Evolutionary conservation across 2,888 invertebrate genomes (phyloP), one percentile per base, ranked within the genome.

Genomic region (Drosophila nr. perissopoda): DNA sequence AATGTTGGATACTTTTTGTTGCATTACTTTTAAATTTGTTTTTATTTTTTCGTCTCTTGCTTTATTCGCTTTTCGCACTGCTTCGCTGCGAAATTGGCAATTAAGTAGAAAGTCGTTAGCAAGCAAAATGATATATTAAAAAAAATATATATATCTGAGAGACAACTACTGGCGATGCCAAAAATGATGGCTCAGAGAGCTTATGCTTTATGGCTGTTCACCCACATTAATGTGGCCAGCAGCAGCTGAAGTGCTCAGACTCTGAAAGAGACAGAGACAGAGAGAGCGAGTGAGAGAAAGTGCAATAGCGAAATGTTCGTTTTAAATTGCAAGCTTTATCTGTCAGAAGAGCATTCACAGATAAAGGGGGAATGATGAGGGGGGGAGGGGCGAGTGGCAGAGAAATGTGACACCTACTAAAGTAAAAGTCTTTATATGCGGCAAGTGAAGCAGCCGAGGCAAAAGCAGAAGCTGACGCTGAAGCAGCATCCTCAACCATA

Each of bases 331-430:
- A n/a, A 42, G 69, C 80, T 85, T 85, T 85, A 89, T 89, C 75
- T 80, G 80, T 74, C 74, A 72, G 68, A 59, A 45, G 16, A 45
- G 73, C 65, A 59, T 38, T 21, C 16, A 25, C 27, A 18, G 25
- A 3, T 18, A 5, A 16, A 2, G 2, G 2, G 8, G 11, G 16
- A 21, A 21, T 21, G 4, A 1, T 0, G 33, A 0, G 16, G 10
- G 13, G 34, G 18, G 25, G 0, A 16, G 18, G 5, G 18, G 18
- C 2, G 11, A 27, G 18, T 27, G 52, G 27, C 42, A 61, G 73
- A 66, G 90, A 80, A 84, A 89, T 86, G 76, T 89, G 89, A 91
- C 89, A 90, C 90, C 90, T 80, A 72, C 63, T 89, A 88, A 89
- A 86, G 78, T 83, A 66, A 69, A 62, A 56, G 66, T 78, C 75